These are phyloP conservation scores for Tadarida brasiliensis DNA, from an alignment of 2,797 vertebrate species.

Conservation along the genomic window DNA sequence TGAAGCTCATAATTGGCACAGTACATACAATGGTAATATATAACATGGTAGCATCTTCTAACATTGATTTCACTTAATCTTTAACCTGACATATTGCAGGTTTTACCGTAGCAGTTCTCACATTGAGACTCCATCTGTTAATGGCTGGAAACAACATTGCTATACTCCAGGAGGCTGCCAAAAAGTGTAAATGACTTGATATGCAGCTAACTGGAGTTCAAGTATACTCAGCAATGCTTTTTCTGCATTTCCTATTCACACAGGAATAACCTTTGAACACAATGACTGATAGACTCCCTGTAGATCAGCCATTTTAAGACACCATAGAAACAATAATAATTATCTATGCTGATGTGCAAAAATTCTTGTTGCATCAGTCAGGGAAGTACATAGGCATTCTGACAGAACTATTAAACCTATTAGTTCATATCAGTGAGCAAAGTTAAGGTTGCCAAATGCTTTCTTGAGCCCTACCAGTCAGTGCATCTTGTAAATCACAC, in stretches of 20 bases:
- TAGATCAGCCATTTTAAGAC: conserved; percentile 33
- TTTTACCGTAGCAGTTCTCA: conserved; percentile 70
- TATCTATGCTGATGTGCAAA: not conserved
- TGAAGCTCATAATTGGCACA: conserved; percentile 62
- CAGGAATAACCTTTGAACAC: not conserved
- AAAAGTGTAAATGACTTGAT: conserved; percentile 79
- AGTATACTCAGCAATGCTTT: conserved; percentile 29
- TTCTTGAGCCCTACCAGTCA: conserved; percentile 52
- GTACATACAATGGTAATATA: not conserved
- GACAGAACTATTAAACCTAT: conserved; percentile 64
- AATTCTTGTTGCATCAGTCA: not conserved
- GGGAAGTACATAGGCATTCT: conserved; percentile 42
- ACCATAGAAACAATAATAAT: conserved; percentile 26
- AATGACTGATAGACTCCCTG: not conserved
- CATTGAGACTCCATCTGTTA: conserved; percentile 75
- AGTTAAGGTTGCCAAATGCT: conserved; percentile 66
- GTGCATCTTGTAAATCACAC: conserved; percentile 48
- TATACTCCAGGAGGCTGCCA: conserved; percentile 60
- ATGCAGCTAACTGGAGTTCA: conserved; percentile 66
- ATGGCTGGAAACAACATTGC: conserved; percentile 59
- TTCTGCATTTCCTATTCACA: conserved; percentile 47
- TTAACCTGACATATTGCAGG: conserved; percentile 76
- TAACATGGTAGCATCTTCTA: conserved; percentile 4
- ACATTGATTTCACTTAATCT: conserved; percentile 73
- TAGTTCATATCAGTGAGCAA: conserved; percentile 59